Percentiles rank a stretch among this genome's conserved stretches.
Conservation (phyloP, 2,888 invertebrate genomes). For the Poecilobothrus nobilitatus region DNA sequence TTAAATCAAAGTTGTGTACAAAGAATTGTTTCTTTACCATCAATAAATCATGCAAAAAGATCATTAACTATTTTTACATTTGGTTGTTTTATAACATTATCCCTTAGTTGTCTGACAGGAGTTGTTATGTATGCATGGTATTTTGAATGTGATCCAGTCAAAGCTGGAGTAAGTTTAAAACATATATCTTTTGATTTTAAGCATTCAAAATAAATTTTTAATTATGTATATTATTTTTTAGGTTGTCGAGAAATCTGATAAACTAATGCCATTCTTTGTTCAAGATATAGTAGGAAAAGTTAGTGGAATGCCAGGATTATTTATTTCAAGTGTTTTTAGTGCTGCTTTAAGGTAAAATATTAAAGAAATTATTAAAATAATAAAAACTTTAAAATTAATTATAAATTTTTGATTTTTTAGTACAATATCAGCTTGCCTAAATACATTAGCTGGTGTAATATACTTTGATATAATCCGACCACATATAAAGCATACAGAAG, state of each 20-base stretch:
- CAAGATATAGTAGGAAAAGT: constrained; percentile 42
- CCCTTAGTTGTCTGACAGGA: constrained; percentile 48
- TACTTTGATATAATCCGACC: constrained; percentile 47
- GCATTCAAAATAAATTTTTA: not conserved
- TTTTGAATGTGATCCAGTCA: constrained; percentile 48
- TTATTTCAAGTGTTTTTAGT: constrained; percentile 49
- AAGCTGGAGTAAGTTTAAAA: constrained; percentile 38
- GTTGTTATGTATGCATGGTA: constrained; percentile 48
- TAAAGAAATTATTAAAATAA: not conserved
- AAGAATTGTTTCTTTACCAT: constrained; percentile 51
- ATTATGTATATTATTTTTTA: too few relatives aligned
- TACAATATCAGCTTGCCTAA: constrained; percentile 46
- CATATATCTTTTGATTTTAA: not conserved
- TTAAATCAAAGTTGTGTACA: constrained; percentile 61
- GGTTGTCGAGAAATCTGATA: constrained; percentile 31
- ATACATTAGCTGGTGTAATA: constrained; percentile 45
- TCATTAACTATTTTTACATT: constrained; percentile 46
- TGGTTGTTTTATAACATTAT: constrained; percentile 46
- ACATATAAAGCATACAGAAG: constrained; percentile 32
- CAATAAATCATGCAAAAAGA: constrained; percentile 48
- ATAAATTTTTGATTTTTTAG: constrained; percentile 35
- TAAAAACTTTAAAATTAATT: not conserved
- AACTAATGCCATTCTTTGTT: constrained; percentile 47
- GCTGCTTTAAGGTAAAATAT: constrained; percentile 45
- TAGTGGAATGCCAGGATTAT: constrained; percentile 47